Base-by-base conservation (phyloP, 2,797 vertebrate genomes). In the Chelmon rostratus region DNA sequence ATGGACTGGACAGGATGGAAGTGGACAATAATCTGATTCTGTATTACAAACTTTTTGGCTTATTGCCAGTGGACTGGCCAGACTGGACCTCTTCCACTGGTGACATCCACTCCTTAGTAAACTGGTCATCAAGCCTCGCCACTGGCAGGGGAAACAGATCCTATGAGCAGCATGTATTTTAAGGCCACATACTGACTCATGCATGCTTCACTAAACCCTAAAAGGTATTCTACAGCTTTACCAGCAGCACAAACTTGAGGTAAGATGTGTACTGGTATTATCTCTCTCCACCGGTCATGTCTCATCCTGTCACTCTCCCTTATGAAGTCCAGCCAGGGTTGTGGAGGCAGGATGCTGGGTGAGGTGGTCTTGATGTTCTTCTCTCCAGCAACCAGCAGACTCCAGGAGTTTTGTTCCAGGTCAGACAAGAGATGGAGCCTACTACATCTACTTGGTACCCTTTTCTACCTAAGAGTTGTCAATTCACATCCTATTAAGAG, bases 191-290 rank as follows among this genome's bases (percentile, higher is more conserved):
- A 56, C n/a, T 56, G 49, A 46, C 25, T 54, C 31, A 4, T 25
- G 16, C 13, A 74, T 64, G 50, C 64, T 42, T 57, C 53, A 70
- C 66, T 81, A 70, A 66, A 44, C 63, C 7, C 37, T 54, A 28
- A 52, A 40, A 50, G 31, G 28, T 67, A 47, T 49, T 68, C 76
- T 47, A 62, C 23, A 37, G 46, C 76, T 73, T 61, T 37, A 42
- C 42, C 61, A 71, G 19, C 28, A 37, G 18, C 15, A 21, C n/a
- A 59, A 56, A 59, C 52, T 46, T 53, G 12, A 75, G 28, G 23
- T 23, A 70, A 15, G 18, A 57, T 3, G 23, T 12, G 10, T 15
- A 2, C 40, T 25, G n/a, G 5, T 66, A 33, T 63, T 18, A 61
- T 68, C 40, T 25, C 9, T 53, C 25, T 19, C 10, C 46, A n/a